A percentile compares a stretch with the other conserved stretches of the same genome.
phyloP scores from a whole-genome alignment of 2,797 vertebrate species.

The Thaleichthys pacificus region DNA sequence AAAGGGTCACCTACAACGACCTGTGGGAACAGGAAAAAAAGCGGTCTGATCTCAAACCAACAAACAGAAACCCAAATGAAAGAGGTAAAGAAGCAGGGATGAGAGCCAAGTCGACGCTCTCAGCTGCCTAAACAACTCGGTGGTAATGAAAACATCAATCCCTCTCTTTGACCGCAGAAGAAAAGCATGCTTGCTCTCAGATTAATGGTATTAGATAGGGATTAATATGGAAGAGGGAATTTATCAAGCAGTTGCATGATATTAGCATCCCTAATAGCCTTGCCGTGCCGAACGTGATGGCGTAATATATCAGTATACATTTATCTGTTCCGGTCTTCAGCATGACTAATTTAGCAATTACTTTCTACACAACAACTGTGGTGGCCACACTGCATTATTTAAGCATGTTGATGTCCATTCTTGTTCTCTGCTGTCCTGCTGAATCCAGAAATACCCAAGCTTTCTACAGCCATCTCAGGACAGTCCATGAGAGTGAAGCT shows the following conservation, averaged over 20 bases:
- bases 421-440: conserved; percentile 6
- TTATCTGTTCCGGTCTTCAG: conserved; percentile 14
- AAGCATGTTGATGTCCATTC: conserved; percentile 19
- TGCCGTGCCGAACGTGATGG: conserved; percentile 31
- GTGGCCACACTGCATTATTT: conserved; percentile 25
- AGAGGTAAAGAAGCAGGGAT: conserved; percentile 28
- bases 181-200: conserved; percentile 59
- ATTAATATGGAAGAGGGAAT: conserved; percentile 64
- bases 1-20: no score
- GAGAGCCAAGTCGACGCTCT: conserved; percentile 20
- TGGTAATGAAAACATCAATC: conserved; percentile 58
- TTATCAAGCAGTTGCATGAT: conserved; percentile 54
- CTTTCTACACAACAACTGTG: conserved; percentile 25
- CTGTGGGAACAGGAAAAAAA: background rate
- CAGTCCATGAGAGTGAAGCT: conserved; percentile 10
- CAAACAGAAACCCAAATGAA: conserved; percentile 18
- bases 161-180: conserved; percentile 50
- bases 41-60: no score
- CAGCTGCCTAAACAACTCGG: conserved; percentile 51
- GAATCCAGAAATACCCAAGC: conserved; percentile 25
- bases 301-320: conserved; percentile 21
- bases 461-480: conserved; percentile 15
- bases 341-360: conserved; percentile 19
- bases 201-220: conserved; percentile 65
- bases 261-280: conserved; percentile 57